Base-by-base conservation (phyloP, 2,888 invertebrate species). In the Nesidiocoris tenuis region DNA sequence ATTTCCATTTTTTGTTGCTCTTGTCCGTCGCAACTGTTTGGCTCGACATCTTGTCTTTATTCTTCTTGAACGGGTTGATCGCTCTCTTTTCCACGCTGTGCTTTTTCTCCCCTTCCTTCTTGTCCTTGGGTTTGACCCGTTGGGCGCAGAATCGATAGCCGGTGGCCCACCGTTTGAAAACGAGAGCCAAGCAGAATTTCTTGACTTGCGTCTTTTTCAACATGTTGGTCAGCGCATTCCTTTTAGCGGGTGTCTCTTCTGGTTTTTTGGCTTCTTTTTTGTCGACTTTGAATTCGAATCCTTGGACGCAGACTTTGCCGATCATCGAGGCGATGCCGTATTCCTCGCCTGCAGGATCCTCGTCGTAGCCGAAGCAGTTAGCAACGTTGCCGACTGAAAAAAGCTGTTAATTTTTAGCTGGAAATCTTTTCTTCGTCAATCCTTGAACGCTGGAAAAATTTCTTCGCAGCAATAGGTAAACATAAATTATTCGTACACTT, bases 271-370 rank as follows among this genome's bases (percentile, higher is more conserved):
- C 5, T 39, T 39, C 39, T 17, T 70, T 59, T 0, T 24, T 2
- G 9, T 70, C 59, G 1, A 70, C 19, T 57, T 59, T 24, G 59
- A 70, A 70, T 18, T 70, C 23, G 18, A 70, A 70, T 2, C 70
- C 59, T 70, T 70, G 70, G 12, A 70, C 24, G 59, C 70, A 70
- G 12, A 70, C 70, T 24, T 70, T 70, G 7, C 70, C 70, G 59
- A 70, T 70, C 24, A 70, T 16, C 3, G 59, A 23, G 18, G 70
- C 70, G 9, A 70, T 0, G 17, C 17, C 12, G 16, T 7, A 39
- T 17, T 23, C 57, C 24, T 5, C n/a, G 17, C 22, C 63, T 16
- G 57, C 24, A 1, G 59, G 59, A 16, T 70, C 70, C 1, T 19
- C 17, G 1, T 59, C 70, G 59, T 57, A 70, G 22, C 25, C 59